Conservation (phyloP, 2,113 vertebrate species). For the Phrynosoma platyrhinos region DNA sequence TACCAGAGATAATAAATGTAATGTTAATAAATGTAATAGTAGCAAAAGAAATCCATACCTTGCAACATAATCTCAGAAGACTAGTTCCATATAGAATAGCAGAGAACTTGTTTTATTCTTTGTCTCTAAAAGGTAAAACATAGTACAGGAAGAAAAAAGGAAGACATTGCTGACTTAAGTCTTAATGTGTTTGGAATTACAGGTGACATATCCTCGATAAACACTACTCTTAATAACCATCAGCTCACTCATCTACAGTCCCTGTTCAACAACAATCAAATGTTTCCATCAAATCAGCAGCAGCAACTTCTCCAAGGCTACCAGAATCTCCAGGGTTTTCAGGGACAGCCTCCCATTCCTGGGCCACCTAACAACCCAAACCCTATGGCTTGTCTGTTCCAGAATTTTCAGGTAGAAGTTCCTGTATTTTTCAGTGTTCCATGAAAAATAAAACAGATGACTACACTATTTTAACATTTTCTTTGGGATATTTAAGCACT, state of each 20-base stretch:
- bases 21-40: neutral
- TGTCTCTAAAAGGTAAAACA: neutral
- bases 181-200: constrained; percentile 72
- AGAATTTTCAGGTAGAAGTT: constrained; percentile 92
- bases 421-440: neutral
- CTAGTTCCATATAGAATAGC: neutral
- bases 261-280: constrained; percentile 84
- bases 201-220: constrained; percentile 90
- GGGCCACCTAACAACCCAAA: constrained; percentile 83
- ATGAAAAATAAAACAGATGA: neutral
- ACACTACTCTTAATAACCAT: constrained; percentile 87
- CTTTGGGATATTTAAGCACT: neutral
- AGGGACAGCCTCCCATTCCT: constrained; percentile 84
- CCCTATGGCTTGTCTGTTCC: constrained; percentile 94
- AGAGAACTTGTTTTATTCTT: constrained; percentile 23
- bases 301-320: constrained; percentile 86
- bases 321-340: constrained; percentile 87
- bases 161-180: constrained; percentile 49
- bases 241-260: constrained; percentile 87
- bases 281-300: constrained; percentile 89
- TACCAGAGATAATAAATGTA: neutral
- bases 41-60: neutral
- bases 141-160: neutral
- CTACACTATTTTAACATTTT: neutral
- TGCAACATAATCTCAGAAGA: neutral